These are phyloP conservation scores for Actenoides lindsayi DNA, from an alignment of 2,113 vertebrate species.

Conservation along the genomic window DNA sequence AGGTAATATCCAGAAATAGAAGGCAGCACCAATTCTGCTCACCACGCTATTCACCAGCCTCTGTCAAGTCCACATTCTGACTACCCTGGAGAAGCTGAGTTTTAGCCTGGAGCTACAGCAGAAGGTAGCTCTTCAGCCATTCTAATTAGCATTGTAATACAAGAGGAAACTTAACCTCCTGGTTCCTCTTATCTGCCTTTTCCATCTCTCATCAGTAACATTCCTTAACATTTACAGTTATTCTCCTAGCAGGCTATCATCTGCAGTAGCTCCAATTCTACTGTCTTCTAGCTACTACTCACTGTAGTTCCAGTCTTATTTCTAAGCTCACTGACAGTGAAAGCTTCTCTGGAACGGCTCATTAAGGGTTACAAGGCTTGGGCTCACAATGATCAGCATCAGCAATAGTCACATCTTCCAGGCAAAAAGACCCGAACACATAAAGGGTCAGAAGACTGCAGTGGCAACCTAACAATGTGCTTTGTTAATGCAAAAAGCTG, in stretches of 20 bases:
- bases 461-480: neutral
- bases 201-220: neutral
- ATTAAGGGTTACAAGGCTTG: neutral
- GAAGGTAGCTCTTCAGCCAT: neutral
- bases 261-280: neutral
- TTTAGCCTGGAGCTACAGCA: constrained; percentile 11
- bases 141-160: constrained; percentile 25
- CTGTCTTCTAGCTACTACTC: neutral
- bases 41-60: neutral
- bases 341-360: neutral
- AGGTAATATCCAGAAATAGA: neutral
- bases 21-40: neutral
- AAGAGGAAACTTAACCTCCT: constrained; percentile 37
- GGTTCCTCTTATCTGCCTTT: neutral
- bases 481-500: neutral
- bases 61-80: neutral
- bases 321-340: neutral
- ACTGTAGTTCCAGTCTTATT: neutral
- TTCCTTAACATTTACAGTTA: neutral
- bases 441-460: neutral
- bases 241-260: neutral
- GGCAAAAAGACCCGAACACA: neutral
- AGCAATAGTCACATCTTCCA: neutral
- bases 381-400: neutral
- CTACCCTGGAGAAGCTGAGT: neutral